Percentiles rank a stretch among this genome's conserved stretches.
Evolutionary conservation across 2,797 vertebrate genomes (phyloP).

Genomic region (Acridotheres tristis): DNA sequence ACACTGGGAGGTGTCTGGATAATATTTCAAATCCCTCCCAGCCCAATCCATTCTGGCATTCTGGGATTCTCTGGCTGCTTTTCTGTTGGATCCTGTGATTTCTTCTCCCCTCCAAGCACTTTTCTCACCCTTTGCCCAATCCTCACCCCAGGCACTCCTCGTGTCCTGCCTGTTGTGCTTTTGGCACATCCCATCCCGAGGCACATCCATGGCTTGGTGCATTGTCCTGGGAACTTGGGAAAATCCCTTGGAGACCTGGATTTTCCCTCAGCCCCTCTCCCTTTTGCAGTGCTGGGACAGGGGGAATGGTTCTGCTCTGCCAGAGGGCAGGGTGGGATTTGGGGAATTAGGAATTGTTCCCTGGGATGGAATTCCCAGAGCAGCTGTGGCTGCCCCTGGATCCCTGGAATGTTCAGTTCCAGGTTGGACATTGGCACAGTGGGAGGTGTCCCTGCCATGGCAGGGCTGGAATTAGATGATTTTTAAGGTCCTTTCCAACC

Average conservation of each 20-base stretch:
- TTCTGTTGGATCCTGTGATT: not conserved
- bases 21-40: not conserved
- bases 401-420: no score
- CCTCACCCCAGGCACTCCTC: not conserved
- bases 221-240: not conserved
- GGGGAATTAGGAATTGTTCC: not conserved
- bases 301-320: not conserved
- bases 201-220: no score
- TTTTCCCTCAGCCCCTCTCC: not conserved
- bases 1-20: not conserved
- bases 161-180: not conserved
- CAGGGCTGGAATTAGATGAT: no score
- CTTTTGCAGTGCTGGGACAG: no score
- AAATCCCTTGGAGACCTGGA: not conserved
- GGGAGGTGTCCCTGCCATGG: no score
- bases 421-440: not conserved
- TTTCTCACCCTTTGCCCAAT: not conserved
- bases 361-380: not conserved
- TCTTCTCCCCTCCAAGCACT: not conserved
- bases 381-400: not conserved
- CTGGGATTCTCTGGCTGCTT: not conserved
- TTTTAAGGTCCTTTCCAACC: not conserved
- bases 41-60: no score
- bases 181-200: not conserved
- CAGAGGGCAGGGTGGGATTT: not conserved